These are phyloP conservation scores for human DNA, from an alignment of 2,113 vertebrate genomes.

Conservation along the genomic window DNA sequence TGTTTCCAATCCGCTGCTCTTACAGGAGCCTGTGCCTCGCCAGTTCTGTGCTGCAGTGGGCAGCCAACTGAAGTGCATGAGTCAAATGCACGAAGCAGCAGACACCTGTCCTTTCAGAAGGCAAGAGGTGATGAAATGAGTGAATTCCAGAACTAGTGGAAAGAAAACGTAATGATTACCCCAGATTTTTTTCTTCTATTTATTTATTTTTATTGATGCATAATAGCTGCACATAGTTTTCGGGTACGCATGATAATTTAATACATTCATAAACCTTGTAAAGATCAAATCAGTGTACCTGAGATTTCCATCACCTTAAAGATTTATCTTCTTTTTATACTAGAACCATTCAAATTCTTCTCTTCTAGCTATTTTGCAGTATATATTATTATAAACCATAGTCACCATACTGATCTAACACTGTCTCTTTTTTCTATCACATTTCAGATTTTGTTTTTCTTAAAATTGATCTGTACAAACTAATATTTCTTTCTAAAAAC, in stretches of 20 bases:
- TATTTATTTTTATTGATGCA: background rate
- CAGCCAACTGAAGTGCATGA: background rate
- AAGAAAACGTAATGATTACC: background rate
- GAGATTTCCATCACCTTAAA: background rate
- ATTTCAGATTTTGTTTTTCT: background rate
- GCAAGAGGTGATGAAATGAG: slow-evolving; percentile 47
- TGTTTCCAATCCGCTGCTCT: background rate
- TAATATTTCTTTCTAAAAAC: slow-evolving; percentile 34
- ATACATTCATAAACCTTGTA: background rate
- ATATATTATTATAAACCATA: no score
- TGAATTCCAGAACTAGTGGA: slow-evolving; percentile 6
- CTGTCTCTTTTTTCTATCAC: no score
- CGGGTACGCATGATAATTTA: background rate
- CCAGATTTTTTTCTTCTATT: background rate
- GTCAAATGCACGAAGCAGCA: background rate
- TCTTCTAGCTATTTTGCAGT: no score
- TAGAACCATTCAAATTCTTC: no score
- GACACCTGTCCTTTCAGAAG: slow-evolving; percentile 48
- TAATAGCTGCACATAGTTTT: background rate
- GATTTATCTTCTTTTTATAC: no score
- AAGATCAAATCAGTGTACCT: background rate
- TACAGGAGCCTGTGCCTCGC: background rate
- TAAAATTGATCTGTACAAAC: slow-evolving; percentile 59
- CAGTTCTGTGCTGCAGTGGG: background rate
- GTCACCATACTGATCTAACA: no score